Evolutionary conservation across 2,113 vertebrate species (phyloP).

Genomic region (Prietella phreatophila): DNA sequence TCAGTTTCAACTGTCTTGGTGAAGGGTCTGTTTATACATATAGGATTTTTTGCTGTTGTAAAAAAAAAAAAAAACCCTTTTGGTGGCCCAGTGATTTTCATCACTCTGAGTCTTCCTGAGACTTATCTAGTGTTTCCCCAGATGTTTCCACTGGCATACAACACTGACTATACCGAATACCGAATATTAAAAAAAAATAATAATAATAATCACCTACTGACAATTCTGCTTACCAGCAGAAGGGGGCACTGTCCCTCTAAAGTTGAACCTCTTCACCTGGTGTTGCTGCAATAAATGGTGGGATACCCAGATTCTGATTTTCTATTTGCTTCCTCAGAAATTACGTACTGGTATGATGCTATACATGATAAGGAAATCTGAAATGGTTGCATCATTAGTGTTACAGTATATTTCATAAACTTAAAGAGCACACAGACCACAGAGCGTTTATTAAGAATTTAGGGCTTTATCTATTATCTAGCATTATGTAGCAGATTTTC

Average conservation of each 20-base stretch:
- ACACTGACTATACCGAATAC: background rate
- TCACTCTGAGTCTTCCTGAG: background rate
- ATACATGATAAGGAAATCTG: background rate
- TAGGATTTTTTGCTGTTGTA: background rate
- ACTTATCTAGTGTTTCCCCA: background rate
- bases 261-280: background rate
- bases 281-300: background rate
- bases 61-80: background rate
- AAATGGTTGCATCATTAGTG: background rate
- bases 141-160: background rate
- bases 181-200: background rate
- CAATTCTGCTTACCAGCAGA: background rate
- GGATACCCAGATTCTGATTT: background rate
- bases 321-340: background rate
- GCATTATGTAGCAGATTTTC: background rate
- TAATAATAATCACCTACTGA: background rate
- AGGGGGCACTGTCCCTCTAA: slow-evolving; percentile 17
- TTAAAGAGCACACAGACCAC: background rate
- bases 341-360: background rate
- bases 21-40: background rate
- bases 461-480: background rate
- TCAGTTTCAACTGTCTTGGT: background rate
- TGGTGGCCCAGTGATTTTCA: background rate
- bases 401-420: background rate
- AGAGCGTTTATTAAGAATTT: background rate